Evolutionary conservation across 35 echinoderm and acorn worm species (phyloP).

Genomic region (Anneissia japonica): DNA sequence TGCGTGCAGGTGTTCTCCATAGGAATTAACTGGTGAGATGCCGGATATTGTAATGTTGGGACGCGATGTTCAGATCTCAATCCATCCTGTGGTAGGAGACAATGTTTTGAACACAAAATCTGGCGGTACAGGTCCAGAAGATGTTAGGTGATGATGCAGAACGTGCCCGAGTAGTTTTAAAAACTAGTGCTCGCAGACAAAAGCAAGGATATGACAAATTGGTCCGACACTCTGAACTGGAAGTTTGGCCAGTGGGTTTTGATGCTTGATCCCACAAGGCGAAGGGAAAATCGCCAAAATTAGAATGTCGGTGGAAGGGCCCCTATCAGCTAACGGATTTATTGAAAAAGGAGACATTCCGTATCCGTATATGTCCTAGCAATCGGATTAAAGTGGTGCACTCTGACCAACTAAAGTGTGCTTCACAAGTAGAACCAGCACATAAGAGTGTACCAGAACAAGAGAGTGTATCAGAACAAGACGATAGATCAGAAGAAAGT

Average conservation of each 20-base stretch:
- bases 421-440: neutral
- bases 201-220: slow-evolving; percentile 14
- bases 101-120: neutral
- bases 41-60: slow-evolving; percentile 43
- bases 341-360: neutral
- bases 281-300: slow-evolving; percentile 7
- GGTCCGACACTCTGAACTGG: neutral
- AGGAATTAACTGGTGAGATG: slow-evolving; percentile 10
- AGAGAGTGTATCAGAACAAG: too few species aligned
- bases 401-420: slow-evolving; percentile 8
- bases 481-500: too few species aligned
- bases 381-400: slow-evolving; percentile 27
- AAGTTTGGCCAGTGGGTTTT: slow-evolving; percentile 4
- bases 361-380: slow-evolving; percentile 7
- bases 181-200: neutral
- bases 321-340: slow-evolving; percentile 14
- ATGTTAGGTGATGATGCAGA: neutral
- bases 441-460: too few species aligned
- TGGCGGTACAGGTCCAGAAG: neutral
- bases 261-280: neutral
- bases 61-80: neutral
- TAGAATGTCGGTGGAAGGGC: slow-evolving; percentile 23
- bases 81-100: neutral
- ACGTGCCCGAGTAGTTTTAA: neutral
- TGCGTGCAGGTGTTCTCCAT: slow-evolving; percentile 12